These are phyloP conservation scores for Drosophila tanythrix DNA, from an alignment of 2,888 invertebrate genomes.

Conservation along the genomic window DNA sequence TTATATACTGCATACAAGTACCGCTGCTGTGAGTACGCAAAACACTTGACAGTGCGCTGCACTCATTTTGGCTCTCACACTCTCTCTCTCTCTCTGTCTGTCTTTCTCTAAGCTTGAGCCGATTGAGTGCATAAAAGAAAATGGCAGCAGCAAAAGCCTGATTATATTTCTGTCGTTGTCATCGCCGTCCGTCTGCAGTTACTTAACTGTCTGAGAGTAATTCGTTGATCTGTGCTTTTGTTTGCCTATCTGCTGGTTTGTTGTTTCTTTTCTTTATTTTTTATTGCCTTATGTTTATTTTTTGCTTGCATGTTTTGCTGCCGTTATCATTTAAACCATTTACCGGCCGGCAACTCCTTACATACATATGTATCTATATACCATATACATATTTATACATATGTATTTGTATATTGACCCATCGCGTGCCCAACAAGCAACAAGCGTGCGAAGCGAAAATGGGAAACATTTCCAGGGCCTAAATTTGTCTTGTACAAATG, in stretches of 20 bases:
- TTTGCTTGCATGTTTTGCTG: conserved; percentile 65
- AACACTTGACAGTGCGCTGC: conserved; percentile 37
- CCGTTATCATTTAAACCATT: conserved; percentile 71
- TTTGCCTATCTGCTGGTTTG: conserved; percentile 25
- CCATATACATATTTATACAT: not conserved
- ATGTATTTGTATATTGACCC: conserved; percentile 5
- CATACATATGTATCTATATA: not conserved
- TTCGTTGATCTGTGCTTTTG: conserved; percentile 24
- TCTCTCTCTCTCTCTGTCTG: not conserved
- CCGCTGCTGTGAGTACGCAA: conserved; percentile 4
- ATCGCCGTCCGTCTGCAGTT: conserved; percentile 38
- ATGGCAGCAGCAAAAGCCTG: conserved; percentile 25
- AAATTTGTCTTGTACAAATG: conserved; percentile 11
- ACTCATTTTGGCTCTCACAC: conserved; percentile 28
- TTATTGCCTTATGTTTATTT: conserved; percentile 61
- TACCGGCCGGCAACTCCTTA: conserved; percentile 69
- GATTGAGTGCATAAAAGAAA: conserved; percentile 32
- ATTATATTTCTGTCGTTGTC: conserved; percentile 65
- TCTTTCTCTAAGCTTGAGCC: conserved; percentile 22
- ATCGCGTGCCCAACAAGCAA: conserved; percentile 63
- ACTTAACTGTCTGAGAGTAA: conserved; percentile 57
- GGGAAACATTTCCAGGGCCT: conserved; percentile 25
- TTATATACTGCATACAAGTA: conserved; percentile 2
- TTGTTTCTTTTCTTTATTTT: conserved; percentile 48
- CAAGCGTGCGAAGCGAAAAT: conserved; percentile 41